Percentiles rank a stretch among this genome's conserved stretches.
Conservation (phyloP, 2,888 invertebrate species). For the Rhagonycha lutea region DNA sequence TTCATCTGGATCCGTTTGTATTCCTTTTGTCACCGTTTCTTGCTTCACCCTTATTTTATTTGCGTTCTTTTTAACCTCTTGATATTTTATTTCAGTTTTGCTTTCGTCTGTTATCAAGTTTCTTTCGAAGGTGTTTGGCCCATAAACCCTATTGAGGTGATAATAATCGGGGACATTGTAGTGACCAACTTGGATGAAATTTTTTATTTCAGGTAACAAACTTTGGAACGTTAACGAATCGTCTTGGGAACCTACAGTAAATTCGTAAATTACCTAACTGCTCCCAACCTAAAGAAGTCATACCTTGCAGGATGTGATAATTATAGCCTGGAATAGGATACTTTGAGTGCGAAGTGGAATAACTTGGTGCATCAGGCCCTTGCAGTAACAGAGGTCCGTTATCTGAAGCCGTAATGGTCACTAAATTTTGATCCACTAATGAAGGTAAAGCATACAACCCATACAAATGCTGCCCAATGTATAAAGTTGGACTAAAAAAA, state of each 20-base stretch:
- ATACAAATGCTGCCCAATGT: conserved; percentile 85
- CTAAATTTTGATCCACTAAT: conserved; percentile 87
- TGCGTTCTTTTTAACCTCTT: not conserved
- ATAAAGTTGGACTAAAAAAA: conserved; percentile 79
- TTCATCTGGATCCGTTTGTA: not conserved
- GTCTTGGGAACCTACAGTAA: conserved; percentile 32
- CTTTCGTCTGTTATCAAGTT: conserved; percentile 48
- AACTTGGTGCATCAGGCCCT: conserved; percentile 62
- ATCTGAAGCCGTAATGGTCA: conserved; percentile 77
- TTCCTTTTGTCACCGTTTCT: not conserved
- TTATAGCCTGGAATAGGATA: conserved; percentile 46
- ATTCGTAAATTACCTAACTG: too few relatives aligned
- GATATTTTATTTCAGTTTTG: conserved; percentile 37
- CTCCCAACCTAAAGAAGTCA: not conserved
- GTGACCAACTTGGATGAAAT: conserved; percentile 63
- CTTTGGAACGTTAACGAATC: conserved; percentile 46
- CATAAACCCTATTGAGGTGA: conserved; percentile 51
- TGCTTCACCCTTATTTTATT: not conserved
- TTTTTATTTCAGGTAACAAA: conserved; percentile 36
- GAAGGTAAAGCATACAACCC: conserved; percentile 93
- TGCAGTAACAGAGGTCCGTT: conserved; percentile 73
- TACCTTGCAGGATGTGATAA: conserved; percentile 44
- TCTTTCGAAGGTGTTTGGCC: conserved; percentile 39
- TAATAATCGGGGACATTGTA: conserved; percentile 71
- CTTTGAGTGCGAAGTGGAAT: conserved; percentile 37